Percentiles rank a stretch among this genome's conserved stretches.
phyloP scores from a whole-genome alignment of 2,888 invertebrate species.

The Nemurella pictetii region DNA sequence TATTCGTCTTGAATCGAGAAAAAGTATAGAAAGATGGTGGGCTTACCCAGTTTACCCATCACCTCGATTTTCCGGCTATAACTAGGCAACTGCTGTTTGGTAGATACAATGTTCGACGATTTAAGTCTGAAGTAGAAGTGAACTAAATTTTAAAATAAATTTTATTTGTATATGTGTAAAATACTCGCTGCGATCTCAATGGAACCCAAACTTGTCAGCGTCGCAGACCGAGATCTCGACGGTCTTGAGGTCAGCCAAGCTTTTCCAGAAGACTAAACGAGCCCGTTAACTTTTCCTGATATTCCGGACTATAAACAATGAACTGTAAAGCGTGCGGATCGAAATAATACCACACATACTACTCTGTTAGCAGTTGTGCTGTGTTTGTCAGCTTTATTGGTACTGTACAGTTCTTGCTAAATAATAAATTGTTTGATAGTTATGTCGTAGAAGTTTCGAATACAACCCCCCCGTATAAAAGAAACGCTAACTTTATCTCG shows the following conservation, averaged over 20 bases:
- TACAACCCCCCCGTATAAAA: not conserved
- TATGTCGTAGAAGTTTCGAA: not conserved
- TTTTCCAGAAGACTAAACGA: not conserved
- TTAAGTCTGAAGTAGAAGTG: too few species aligned
- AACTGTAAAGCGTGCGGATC: not conserved
- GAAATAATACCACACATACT: not conserved
- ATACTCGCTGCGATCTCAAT: too few species aligned
- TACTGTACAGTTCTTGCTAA: not conserved
- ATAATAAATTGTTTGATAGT: not conserved
- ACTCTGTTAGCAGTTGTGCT: not conserved
- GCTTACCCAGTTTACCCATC: too few species aligned
- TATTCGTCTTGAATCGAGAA: too few species aligned
- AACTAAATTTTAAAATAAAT: too few species aligned
- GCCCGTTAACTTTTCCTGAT: not conserved
- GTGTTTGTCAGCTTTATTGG: not conserved
- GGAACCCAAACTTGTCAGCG: too few species aligned
- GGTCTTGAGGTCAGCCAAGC: not conserved
- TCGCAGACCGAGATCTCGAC: too few species aligned
- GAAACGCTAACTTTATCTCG: not conserved
- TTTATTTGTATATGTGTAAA: too few species aligned
- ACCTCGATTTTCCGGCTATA: too few species aligned
- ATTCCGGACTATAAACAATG: not conserved
- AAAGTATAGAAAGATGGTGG: too few species aligned
- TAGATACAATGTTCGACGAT: too few species aligned
- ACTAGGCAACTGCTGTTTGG: too few species aligned